Base-by-base conservation (phyloP, 2,113 vertebrate genomes). In the Channa argus region DNA sequence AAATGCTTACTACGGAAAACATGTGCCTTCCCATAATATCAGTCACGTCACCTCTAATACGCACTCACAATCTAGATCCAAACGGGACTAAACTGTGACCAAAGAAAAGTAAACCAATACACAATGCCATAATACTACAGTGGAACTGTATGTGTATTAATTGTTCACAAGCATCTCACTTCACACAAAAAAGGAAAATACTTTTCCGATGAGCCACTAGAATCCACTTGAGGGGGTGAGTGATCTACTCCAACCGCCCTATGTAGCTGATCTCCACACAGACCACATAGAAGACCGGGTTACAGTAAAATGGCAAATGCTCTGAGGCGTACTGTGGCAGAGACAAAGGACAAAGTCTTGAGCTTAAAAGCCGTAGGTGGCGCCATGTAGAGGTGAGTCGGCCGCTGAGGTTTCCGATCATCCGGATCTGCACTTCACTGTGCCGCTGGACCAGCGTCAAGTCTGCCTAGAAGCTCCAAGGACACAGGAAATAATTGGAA, bases 291-390 rank as follows among this genome's bases (percentile, higher is more conserved):
- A 56, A 41, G 55, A 46, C 8, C 24, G 43, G 33, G 5, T 3
- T 53, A 1, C 11, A 34, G 4, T 37, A 8, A 69, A 47, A 7
- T 39, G 11, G 11, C 41, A 14, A 45, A 43, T 12, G 6, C n/a
- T 33, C 59, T 50, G 12, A 2, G 53, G 45, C 34, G 7, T 5
- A 2, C 44, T 39, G 53, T 34, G 24, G 41, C 2, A 52, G 36
- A 44, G 39, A 41, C 9, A 60, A 6, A 13, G 3, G 52, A 47
- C n/a, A n/a, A n/a, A n/a, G 15, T 7, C 39, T 41, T 3, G 6
- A 67, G 54, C 33, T 55, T 46, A 10, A 47, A 50, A 82, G 37
- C 67, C 13, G 4, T 68, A 68, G 52, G 65, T 78, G 76, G 79
- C 71, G 66, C 61, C 65, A 41, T 71, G 36, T 66, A 59, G 65